Conservation (phyloP, 2,888 invertebrate species). For the Sphaerophoria rueppellii region DNA sequence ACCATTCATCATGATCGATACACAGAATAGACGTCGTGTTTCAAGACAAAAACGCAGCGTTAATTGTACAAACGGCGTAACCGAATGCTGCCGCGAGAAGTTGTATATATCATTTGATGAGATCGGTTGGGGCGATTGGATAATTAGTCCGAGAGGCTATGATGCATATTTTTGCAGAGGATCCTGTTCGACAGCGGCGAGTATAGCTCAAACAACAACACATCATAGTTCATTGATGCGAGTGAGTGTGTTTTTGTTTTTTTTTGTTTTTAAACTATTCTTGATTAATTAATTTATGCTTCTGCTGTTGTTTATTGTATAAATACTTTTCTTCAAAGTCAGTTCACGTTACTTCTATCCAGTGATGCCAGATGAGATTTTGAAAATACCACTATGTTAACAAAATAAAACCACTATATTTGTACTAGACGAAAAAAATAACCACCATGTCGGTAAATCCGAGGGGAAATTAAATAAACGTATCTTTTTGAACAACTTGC, state of each 20-base stretch:
- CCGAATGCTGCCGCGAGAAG: slow-evolving; percentile 92
- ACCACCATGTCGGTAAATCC: too few species aligned
- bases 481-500: too few species aligned
- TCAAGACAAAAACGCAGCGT: slow-evolving; percentile 84
- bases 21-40: slow-evolving; percentile 87
- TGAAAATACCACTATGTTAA: too few species aligned
- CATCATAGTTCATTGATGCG: slow-evolving; percentile 89
- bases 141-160: slow-evolving; percentile 91
- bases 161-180: slow-evolving; percentile 95
- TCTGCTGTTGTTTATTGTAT: too few species aligned
- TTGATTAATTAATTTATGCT: not conserved
- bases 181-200: slow-evolving; percentile 88
- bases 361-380: too few species aligned
- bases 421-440: too few species aligned
- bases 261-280: slow-evolving; percentile 2
- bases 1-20: slow-evolving; percentile 91
- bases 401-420: too few species aligned
- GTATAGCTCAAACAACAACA: slow-evolving; percentile 86
- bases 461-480: too few species aligned
- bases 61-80: slow-evolving; percentile 87
- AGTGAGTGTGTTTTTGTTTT: slow-evolving; percentile 83
- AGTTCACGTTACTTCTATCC: too few species aligned
- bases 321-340: too few species aligned
- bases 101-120: slow-evolving; percentile 92
- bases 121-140: slow-evolving; percentile 95